These are phyloP conservation scores for Alcis repandata DNA, from an alignment of 2,888 invertebrate species.

Conservation along the genomic window DNA sequence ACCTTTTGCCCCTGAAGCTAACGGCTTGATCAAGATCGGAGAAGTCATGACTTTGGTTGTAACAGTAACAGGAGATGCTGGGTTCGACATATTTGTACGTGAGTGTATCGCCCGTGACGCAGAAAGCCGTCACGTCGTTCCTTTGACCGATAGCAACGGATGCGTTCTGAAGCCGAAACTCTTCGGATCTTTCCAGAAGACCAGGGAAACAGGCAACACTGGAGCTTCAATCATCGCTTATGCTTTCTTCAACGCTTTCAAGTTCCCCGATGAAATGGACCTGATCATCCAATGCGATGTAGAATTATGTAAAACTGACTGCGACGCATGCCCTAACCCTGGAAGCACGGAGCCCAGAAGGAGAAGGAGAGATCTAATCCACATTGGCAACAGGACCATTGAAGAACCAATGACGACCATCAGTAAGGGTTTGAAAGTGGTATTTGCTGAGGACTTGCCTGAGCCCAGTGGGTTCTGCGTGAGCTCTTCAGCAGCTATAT, in stretches of 20 bases:
- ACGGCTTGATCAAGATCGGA: constrained; percentile 93
- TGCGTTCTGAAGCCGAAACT: constrained; percentile 93
- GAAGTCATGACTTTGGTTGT: constrained; percentile 94
- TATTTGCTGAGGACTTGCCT: constrained; percentile 89
- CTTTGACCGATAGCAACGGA: constrained; percentile 91
- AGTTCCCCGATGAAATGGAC: constrained; percentile 95
- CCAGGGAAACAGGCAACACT: constrained; percentile 90
- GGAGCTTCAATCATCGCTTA: constrained; percentile 92
- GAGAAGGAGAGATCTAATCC: constrained; percentile 76
- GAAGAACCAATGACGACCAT: constrained; percentile 87
- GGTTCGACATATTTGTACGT: constrained; percentile 92
- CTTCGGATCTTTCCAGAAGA: constrained; percentile 93
- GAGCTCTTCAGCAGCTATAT: constrained; percentile 88
- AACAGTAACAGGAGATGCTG: constrained; percentile 92
- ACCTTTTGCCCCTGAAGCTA: constrained; percentile 91
- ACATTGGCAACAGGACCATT: constrained; percentile 79
- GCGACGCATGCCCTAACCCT: constrained; percentile 90
- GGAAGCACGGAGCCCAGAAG: constrained; percentile 87
- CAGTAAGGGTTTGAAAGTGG: constrained; percentile 89
- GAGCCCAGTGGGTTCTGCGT: constrained; percentile 86
- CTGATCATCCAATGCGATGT: constrained; percentile 93
- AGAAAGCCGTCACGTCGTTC: constrained; percentile 88
- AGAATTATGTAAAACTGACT: constrained; percentile 93
- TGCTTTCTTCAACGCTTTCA: constrained; percentile 93
- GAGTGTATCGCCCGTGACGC: constrained; percentile 92